Evolutionary conservation across 1,140 invertebrate genomes (phyloP).

Genomic region (Aphidius gifuensis): DNA sequence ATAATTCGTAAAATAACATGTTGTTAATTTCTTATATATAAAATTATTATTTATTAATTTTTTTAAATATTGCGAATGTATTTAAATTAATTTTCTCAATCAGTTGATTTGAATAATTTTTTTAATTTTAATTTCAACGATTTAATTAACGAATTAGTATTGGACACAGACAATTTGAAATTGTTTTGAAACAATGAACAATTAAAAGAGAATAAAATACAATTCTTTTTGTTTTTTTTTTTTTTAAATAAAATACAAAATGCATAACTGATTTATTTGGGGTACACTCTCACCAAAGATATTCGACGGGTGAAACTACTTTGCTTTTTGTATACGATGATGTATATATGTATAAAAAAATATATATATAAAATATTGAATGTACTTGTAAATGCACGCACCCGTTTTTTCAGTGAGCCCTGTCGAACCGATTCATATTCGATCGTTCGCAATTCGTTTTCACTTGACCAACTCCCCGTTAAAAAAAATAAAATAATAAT

Average conservation of each 20-base stretch:
- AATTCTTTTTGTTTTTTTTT: neutral
- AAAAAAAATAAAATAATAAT: too few species aligned
- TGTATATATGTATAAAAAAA: neutral
- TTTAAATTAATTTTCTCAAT: too few species aligned
- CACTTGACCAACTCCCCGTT: neutral
- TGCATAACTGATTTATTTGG: constrained; percentile 21
- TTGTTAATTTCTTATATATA: too few species aligned
- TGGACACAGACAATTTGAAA: too few species aligned
- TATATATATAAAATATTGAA: neutral
- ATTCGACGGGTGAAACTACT: constrained; percentile 48
- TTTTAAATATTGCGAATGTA: too few species aligned
- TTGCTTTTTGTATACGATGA: neutral
- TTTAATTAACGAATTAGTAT: too few species aligned
- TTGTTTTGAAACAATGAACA: neutral
- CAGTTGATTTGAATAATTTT: too few species aligned
- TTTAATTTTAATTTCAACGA: too few species aligned
- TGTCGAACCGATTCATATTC: constrained; percentile 12
- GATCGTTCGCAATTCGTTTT: constrained; percentile 19
- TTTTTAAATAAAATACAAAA: neutral
- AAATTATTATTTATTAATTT: too few species aligned
- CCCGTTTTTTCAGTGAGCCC: neutral
- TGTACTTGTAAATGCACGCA: neutral
- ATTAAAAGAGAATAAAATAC: constrained; percentile 3
- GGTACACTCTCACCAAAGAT: constrained; percentile 45
- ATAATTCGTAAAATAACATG: too few species aligned